Base-by-base conservation (phyloP, 2,888 invertebrate species). In the Unio delphinus region DNA sequence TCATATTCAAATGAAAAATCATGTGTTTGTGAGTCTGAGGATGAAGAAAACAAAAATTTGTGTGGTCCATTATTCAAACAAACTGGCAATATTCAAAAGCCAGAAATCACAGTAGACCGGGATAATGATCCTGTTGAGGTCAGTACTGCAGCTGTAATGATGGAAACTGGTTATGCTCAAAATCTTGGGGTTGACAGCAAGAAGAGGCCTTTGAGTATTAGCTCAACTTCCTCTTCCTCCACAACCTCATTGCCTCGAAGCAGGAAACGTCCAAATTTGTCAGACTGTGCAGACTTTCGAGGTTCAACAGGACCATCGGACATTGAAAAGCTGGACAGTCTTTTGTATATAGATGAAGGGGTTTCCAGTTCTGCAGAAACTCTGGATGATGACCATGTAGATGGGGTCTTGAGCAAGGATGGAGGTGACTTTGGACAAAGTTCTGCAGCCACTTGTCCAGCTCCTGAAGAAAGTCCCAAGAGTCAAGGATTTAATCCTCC, bases 151-250 rank as follows among this genome's bases (percentile, higher is more conserved):
- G 70, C 71, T 73, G 73, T 71, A 62, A 55, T 69, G 61, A 63
- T 64, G 64, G 78, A 74, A 62, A 70, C 65, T 34, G 65, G 67
- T 61, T 60, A 64, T 61, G 63, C 61, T 28, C 64, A 57, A 60
- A 68, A 73, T 64, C 61, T 65, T 61, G 63, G 68, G n/a, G 92
- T 91, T 64, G 78, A 83, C 72, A 83, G 75, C 72, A 85, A 82
- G 72, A 88, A 89, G 75, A 76, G 90, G 28, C 90, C 90, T 8
- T 79, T 90, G 61, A 89, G 89, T 78, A 82, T 89, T 65, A 88
- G 88, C 69, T 90, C 90, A 11, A 86, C 87, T 73, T 89, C 90
- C 4, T 90, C 90, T 0, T 84, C 89, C 8, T 84, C 87, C 17
- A 83, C 87, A 28, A 85, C 88, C 6, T 89, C 89, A 3, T 79